Percentiles rank a stretch among this genome's conserved stretches.
Evolutionary conservation across 2,113 vertebrate species (phyloP).

Genomic region (Paraplagusia blochii): DNA sequence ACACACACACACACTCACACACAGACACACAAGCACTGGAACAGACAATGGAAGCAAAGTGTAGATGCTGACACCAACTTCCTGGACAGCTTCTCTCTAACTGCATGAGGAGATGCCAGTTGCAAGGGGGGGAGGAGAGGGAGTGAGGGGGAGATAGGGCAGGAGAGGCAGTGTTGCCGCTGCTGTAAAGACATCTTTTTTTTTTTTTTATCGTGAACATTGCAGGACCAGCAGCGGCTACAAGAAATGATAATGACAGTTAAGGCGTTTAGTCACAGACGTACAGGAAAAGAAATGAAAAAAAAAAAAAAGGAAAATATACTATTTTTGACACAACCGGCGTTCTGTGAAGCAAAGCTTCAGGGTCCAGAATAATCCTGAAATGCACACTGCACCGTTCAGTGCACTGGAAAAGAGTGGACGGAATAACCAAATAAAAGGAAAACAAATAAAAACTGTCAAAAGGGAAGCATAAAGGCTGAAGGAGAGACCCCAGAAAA

Average conservation of each 20-base stretch:
- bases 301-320: slow-evolving; percentile 16
- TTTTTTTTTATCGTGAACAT: slow-evolving; percentile 52
- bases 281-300: slow-evolving; percentile 41
- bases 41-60: slow-evolving; percentile 5
- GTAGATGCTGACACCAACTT: slow-evolving; percentile 43
- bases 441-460: too few relatives aligned
- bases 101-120: slow-evolving; percentile 39
- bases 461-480: too few relatives aligned
- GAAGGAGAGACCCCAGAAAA: too few relatives aligned
- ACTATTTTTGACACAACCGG: slow-evolving; percentile 36
- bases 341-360: slow-evolving; percentile 21
- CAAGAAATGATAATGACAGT: slow-evolving; percentile 67
- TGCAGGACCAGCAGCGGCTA: slow-evolving; percentile 48
- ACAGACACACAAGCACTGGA: not conserved
- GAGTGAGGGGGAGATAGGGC: slow-evolving; percentile 19
- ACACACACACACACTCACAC: not conserved
- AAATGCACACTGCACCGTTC: slow-evolving; percentile 6
- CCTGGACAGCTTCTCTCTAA: slow-evolving; percentile 44
- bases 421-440: not conserved
- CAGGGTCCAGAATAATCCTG: slow-evolving; percentile 20
- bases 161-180: slow-evolving; percentile 14
- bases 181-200: slow-evolving; percentile 56
- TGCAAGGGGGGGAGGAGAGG: slow-evolving; percentile 6
- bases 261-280: slow-evolving; percentile 62
- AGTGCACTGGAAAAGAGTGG: slow-evolving; percentile 11